Base-by-base conservation (phyloP, 2,888 invertebrate genomes). In the Drosophila kanekoi region DNA sequence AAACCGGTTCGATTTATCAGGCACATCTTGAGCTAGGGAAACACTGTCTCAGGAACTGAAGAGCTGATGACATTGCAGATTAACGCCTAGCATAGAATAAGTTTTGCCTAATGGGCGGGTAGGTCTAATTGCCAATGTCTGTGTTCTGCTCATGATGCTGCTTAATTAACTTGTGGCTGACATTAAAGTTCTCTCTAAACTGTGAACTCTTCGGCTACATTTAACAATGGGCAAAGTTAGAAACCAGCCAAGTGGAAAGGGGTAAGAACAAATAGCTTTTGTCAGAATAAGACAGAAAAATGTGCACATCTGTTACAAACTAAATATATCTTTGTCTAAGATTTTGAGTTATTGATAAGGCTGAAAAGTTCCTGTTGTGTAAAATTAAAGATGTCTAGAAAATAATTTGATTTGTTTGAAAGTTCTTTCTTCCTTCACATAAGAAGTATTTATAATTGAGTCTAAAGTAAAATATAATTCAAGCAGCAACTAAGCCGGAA, bases 1-100 rank as follows among this genome's bases (percentile, higher is more conserved):
- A 72, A 83, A 88, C 89, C 81, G 84, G 83, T 88, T 83, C 53
- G 37, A 16, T 52, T 63, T 65, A 53, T 44, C 48, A 56, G 38
- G 16, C 65, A 45, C 9, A 69, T 72, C 56, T 66, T 58, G 63
- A 45, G 51, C 45, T 49, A 60, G 45, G 58, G 10, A 54, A 43
- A 28, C 49, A 38, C 11, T 76, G 45, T 44, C 58, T 64, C 63
- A 44, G 56, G 41, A 61, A 13, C 51, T 32, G 63, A 56, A 64
- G 65, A 61, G 47, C 61, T 66, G 78, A 66, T 75, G 74, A 77
- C 66, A 66, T 37, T 44, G 66, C 47, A 79, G 79, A 79, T 77
- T 79, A 74, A 52, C 79, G 59, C 57, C 45, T 44, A 13, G 45
- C 33, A 41, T 53, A 20, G 49, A 62, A 23, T 64, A 57, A 53